phyloP scores from a whole-genome alignment of 2,888 invertebrate species.

The Drosophila affinis region DNA sequence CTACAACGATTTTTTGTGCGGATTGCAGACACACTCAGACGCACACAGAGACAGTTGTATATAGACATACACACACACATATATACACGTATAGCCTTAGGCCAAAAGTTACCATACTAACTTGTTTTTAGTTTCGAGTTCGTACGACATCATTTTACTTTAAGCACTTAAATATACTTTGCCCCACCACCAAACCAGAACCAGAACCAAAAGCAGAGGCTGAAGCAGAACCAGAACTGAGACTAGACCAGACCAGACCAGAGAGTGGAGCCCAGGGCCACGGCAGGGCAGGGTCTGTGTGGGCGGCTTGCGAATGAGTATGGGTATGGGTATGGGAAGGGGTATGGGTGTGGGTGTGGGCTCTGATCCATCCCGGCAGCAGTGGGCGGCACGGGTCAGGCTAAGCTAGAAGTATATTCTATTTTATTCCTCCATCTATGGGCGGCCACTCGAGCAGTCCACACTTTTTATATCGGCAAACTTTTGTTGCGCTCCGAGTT shows the following conservation, averaged over 20 bases:
- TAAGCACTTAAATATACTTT: constrained; percentile 82
- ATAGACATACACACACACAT: constrained; percentile 18
- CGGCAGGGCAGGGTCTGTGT: constrained; percentile 13
- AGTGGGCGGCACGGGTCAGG: constrained; percentile 19
- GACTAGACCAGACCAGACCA: constrained; percentile 27
- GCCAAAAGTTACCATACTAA: constrained; percentile 80
- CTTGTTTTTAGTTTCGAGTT: constrained; percentile 81
- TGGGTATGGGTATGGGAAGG: too few species aligned
- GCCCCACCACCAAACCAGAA: constrained; percentile 59
- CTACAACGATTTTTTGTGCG: constrained; percentile 79
- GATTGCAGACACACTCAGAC: constrained; percentile 59
- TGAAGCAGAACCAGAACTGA: constrained; percentile 7
- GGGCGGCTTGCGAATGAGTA: too few species aligned
- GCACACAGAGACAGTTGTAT: constrained; percentile 34
- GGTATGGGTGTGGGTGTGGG: not conserved
- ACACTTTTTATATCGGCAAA: constrained; percentile 78
- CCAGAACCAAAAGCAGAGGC: constrained; percentile 3
- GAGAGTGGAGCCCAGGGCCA: constrained; percentile 36
- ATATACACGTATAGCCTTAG: constrained; percentile 54
- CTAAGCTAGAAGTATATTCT: constrained; percentile 65
- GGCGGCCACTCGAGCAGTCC: constrained; percentile 73
- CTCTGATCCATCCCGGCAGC: not conserved
- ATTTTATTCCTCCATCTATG: constrained; percentile 60
- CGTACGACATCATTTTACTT: constrained; percentile 82
- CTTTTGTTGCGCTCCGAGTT: constrained; percentile 77